Evolutionary conservation across 1,140 invertebrate genomes (phyloP).

Genomic region (Drosophila tsacasi): DNA sequence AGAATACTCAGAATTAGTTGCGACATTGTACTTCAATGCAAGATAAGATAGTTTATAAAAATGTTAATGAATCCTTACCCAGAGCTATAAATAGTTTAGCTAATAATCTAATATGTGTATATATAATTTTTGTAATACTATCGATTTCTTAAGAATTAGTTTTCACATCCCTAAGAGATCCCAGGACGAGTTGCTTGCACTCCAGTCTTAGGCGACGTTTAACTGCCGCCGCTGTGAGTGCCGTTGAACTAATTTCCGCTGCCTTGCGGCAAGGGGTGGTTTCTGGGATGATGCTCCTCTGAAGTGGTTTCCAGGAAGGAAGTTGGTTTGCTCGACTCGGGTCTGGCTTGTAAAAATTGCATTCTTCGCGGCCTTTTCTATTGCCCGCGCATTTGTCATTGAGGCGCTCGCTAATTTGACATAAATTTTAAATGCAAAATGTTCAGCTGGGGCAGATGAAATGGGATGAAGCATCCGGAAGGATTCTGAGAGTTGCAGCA

Average conservation of each 20-base stretch:
- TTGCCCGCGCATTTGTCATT: conserved; percentile 68
- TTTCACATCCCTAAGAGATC: conserved; percentile 23
- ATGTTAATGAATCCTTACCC: too few relatives aligned
- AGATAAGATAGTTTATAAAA: too few relatives aligned
- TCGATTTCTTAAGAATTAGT: background rate
- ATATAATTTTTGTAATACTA: background rate
- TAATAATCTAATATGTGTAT: background rate
- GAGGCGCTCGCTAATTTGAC: conserved; percentile 70
- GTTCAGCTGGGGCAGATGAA: conserved; percentile 23
- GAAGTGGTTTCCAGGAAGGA: conserved; percentile 45
- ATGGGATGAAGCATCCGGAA: conserved; percentile 25
- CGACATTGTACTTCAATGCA: too few relatives aligned
- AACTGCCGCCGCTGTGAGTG: conserved; percentile 70
- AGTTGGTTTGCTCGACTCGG: conserved; percentile 35
- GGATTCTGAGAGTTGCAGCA: background rate
- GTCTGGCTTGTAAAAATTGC: conserved; percentile 50
- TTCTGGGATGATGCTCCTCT: conserved; percentile 16
- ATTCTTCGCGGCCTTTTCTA: conserved; percentile 34
- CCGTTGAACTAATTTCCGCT: conserved; percentile 76
- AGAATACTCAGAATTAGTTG: too few relatives aligned
- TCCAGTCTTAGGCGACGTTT: conserved; percentile 58
- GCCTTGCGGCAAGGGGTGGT: conserved; percentile 40
- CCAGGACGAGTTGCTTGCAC: conserved; percentile 18
- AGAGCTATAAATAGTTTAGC: too few relatives aligned
- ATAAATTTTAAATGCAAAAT: conserved; percentile 69